Conservation (phyloP, 2,888 invertebrate species). For the Leptinotarsa tumamoca region DNA sequence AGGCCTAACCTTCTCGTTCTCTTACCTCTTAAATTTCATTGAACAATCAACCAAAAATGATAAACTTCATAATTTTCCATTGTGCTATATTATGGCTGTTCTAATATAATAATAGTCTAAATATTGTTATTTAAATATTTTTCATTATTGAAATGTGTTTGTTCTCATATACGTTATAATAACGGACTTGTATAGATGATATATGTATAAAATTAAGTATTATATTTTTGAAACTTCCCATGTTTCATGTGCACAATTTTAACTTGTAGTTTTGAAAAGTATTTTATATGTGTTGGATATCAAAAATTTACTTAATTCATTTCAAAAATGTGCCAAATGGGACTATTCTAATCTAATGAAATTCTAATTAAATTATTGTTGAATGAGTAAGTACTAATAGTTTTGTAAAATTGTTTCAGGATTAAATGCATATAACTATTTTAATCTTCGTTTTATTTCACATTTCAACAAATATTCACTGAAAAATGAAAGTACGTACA, state of each 20-base stretch:
- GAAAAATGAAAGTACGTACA: too few relatives aligned
- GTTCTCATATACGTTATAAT: conserved; percentile 37
- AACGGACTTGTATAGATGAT: conserved; percentile 37
- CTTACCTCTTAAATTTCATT: conserved; percentile 3
- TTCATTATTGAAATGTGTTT: conserved; percentile 44
- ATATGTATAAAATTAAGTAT: conserved; percentile 25
- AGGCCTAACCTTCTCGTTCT: background rate
- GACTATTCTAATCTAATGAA: conserved; percentile 42
- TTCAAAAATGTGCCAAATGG: conserved; percentile 45
- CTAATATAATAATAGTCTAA: conserved; percentile 34
- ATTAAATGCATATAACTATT: conserved; percentile 39
- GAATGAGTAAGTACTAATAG: conserved; percentile 51
- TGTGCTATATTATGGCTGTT: conserved; percentile 57
- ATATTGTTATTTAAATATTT: conserved; percentile 40
- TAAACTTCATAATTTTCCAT: conserved; percentile 42
- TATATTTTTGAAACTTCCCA: conserved; percentile 27
- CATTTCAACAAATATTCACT: background rate
- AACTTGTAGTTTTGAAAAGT: background rate
- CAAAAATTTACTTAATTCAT: conserved; percentile 33
- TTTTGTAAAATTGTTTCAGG: conserved; percentile 53
- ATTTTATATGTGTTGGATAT: conserved; percentile 20
- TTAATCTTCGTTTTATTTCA: conserved; percentile 19
- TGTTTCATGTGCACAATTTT: conserved; percentile 42
- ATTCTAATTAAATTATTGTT: conserved; percentile 55
- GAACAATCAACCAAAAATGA: conserved; percentile 31